Base-by-base conservation (phyloP, 2,888 invertebrate species). In the Lepetodrilus schrolli region DNA sequence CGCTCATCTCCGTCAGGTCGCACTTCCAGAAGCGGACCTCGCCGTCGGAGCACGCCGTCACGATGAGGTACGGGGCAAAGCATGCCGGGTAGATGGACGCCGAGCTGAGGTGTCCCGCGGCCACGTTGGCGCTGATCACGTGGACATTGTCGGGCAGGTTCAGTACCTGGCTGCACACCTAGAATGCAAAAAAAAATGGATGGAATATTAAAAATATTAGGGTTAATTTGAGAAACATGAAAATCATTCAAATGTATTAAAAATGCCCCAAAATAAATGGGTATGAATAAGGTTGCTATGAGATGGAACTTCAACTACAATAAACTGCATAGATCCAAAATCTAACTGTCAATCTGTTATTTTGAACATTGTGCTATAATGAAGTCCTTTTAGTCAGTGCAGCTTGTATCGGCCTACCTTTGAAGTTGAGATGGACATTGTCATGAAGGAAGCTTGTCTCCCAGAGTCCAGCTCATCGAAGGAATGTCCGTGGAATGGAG, bases 41-140 rank as follows among this genome's bases (percentile, higher is more conserved):
- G 79, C 97, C 96, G 89, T 99, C 99, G 10, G 96, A 95, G 89
- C 98, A 99, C 0, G 98, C 97, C 0, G 98, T 98, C 0, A 96
- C 95, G 75, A 99, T 93, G 76, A 97, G 96, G 90, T 98, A 99
- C 0, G 99, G 99, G 0, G 99, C 97, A 87, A 97, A 94, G 91
- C 99, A 99, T n/a, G 98, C 98, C 3, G 99, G 98, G 91, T 99
- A 99, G 85, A 99, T 97, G 26, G 97, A 97, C 0, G 99, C 97
- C 0, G 98, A 98, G 89, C 98, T 97, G 50, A 99, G 92, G 90
- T 99, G 99, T 0, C 99, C 99, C 0, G 98, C 99, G 0, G 98
- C 96, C 0, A 98, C 96, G 0, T 96, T 94, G 0, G 97, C 98
- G 90, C 96, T 96, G 72, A 96, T 94, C 3, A 98, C 95, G 89